Conservation (phyloP, 2,888 invertebrate genomes). For the Tetrapedia diversipes region DNA sequence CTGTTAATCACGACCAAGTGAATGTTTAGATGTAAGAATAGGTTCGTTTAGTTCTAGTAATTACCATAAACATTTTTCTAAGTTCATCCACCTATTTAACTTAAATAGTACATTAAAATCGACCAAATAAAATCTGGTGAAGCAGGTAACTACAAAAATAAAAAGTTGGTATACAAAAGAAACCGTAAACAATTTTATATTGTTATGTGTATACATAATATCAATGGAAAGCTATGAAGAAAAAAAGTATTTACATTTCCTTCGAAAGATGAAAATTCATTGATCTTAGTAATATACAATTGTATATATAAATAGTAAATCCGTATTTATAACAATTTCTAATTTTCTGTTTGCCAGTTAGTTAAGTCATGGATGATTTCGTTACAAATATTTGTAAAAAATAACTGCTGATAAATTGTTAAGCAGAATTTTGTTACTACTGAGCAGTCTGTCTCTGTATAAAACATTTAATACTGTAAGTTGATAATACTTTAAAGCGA, state of each 20-base stretch:
- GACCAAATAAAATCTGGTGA: constrained; percentile 46
- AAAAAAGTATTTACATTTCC: neutral
- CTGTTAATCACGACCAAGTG: neutral
- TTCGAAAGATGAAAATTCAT: neutral
- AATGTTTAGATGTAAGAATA: constrained; percentile 29
- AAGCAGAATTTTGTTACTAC: neutral
- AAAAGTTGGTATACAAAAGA: constrained; percentile 10
- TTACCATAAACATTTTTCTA: constrained; percentile 53
- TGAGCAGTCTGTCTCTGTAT: neutral
- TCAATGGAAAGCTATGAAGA: neutral
- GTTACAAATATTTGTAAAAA: neutral
- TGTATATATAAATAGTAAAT: neutral
- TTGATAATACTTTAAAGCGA: neutral
- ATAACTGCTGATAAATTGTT: neutral
- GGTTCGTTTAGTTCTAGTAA: constrained; percentile 48
- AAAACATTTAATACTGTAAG: neutral
- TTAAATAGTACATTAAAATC: constrained; percentile 39
- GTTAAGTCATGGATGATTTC: neutral
- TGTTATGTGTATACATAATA: neutral
- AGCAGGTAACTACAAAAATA: constrained; percentile 33
- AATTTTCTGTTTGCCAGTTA: no score
- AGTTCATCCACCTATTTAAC: constrained; percentile 43
- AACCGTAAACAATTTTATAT: constrained; percentile 42
- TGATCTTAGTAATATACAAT: neutral
- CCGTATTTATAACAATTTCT: no score